Percentiles rank a stretch among this genome's conserved stretches.
These are phyloP conservation scores for Tethea ocularis DNA, from an alignment of 2,888 invertebrate genomes.

Conservation along the genomic window DNA sequence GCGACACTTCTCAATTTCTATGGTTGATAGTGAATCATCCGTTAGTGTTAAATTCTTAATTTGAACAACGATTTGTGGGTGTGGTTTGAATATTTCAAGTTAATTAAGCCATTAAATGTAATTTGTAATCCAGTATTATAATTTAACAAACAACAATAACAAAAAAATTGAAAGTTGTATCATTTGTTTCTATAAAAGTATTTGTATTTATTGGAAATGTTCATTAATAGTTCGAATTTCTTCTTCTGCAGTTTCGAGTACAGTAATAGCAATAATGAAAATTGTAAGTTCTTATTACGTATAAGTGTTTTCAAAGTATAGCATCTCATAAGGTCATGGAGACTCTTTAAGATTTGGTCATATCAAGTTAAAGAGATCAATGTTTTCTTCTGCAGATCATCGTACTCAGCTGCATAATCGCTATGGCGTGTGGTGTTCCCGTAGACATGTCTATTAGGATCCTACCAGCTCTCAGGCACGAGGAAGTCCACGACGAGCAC, in stretches of 20 bases:
- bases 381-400: slow-evolving; percentile 33
- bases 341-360: too few species aligned
- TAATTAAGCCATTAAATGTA: background rate
- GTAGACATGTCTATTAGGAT: slow-evolving; percentile 26
- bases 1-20: background rate
- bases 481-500: slow-evolving; percentile 52
- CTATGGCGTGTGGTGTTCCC: slow-evolving; percentile 29
- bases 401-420: slow-evolving; percentile 40
- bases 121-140: background rate
- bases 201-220: background rate
- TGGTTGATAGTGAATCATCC: background rate
- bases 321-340: too few species aligned
- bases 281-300: slow-evolving; percentile 28
- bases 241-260: background rate
- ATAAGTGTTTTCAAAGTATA: background rate
- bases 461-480: slow-evolving; percentile 49
- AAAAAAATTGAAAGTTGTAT: background rate
- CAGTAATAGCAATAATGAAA: slow-evolving; percentile 27
- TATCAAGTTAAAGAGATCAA: background rate
- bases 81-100: background rate
- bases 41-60: background rate
- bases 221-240: background rate
- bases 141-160: background rate
- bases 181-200: background rate
- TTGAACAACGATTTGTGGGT: background rate